phyloP scores from a whole-genome alignment of 1,140 invertebrate species.

The Ceratosolen fusciceps region DNA sequence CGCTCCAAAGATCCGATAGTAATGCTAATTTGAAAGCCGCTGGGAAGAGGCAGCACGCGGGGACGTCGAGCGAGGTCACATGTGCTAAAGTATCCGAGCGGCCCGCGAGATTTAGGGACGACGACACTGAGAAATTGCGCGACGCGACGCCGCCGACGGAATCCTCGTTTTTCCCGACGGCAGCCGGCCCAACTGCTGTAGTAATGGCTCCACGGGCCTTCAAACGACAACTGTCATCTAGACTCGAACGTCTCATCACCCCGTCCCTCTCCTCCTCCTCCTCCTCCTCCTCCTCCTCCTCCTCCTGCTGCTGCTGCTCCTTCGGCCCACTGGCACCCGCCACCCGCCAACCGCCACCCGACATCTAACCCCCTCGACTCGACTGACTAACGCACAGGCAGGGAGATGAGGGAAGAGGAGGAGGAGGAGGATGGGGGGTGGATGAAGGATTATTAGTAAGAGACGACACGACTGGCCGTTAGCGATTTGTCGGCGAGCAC shows the following conservation, averaged over 20 bases:
- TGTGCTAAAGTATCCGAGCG: background rate
- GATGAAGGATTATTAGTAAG: background rate
- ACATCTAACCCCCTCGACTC: no score
- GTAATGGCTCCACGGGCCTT: background rate
- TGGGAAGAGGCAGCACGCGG: background rate
- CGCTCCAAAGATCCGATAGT: background rate
- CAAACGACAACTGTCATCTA: background rate
- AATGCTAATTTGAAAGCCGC: background rate
- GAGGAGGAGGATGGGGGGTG: no score
- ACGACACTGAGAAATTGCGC: slow-evolving; percentile 33
- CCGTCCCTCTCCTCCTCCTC: background rate
- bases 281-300: background rate
- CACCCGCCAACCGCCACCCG: no score
- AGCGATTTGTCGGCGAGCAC: background rate
- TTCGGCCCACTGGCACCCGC: no score
- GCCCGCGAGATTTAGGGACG: slow-evolving; percentile 23
- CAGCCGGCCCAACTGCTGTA: background rate
- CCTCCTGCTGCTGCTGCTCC: background rate
- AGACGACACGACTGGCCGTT: background rate
- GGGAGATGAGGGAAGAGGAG: background rate
- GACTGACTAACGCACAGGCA: background rate
- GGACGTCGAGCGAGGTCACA: background rate
- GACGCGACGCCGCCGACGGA: slow-evolving; percentile 18
- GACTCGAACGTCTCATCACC: background rate
- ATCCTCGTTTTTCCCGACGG: background rate